Percentiles rank a stretch among this genome's conserved stretches.
Conservation (phyloP, 2,888 invertebrate species). For the Trichogramma evanescens region DNA sequence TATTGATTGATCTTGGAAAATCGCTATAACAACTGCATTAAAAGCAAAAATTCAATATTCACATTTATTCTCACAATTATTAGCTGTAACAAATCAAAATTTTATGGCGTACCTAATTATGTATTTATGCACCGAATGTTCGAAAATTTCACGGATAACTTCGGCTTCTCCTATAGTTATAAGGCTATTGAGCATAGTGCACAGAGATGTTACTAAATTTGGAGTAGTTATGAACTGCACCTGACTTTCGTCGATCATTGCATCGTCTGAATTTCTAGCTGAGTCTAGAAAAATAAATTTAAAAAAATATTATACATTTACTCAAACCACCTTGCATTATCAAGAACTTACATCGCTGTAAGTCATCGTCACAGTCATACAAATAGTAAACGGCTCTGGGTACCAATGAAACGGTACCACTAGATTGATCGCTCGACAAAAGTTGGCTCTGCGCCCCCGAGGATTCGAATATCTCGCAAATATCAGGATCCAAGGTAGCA, state of each 20-base stretch:
- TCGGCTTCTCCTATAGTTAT: slow-evolving; percentile 44
- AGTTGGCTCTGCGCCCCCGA: slow-evolving; percentile 22
- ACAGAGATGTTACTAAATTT: slow-evolving; percentile 46
- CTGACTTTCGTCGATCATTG: slow-evolving; percentile 29
- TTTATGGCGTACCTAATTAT: slow-evolving; percentile 46
- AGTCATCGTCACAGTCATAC: slow-evolving; percentile 37
- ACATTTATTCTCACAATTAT: slow-evolving; percentile 2
- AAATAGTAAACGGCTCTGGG: slow-evolving; percentile 34
- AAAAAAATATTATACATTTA: neutral
- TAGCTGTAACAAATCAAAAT: neutral
- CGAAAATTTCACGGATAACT: slow-evolving; percentile 45
- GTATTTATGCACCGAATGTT: slow-evolving; percentile 48
- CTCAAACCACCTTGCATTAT: neutral
- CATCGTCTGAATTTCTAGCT: slow-evolving; percentile 25
- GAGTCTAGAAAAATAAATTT: slow-evolving; percentile 26
- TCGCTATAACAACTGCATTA: slow-evolving; percentile 44
- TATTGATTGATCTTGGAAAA: slow-evolving; percentile 40
- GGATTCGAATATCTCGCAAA: slow-evolving; percentile 21
- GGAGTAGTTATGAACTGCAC: slow-evolving; percentile 46
- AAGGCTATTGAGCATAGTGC: slow-evolving; percentile 48
- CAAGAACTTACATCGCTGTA: slow-evolving; percentile 30
- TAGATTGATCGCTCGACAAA: slow-evolving; percentile 11
- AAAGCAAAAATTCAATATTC: neutral
- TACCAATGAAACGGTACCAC: slow-evolving; percentile 24
- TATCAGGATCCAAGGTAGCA: slow-evolving; percentile 33